Conservation (phyloP, 2,888 invertebrate genomes). For the Euzetes globulus region DNA sequence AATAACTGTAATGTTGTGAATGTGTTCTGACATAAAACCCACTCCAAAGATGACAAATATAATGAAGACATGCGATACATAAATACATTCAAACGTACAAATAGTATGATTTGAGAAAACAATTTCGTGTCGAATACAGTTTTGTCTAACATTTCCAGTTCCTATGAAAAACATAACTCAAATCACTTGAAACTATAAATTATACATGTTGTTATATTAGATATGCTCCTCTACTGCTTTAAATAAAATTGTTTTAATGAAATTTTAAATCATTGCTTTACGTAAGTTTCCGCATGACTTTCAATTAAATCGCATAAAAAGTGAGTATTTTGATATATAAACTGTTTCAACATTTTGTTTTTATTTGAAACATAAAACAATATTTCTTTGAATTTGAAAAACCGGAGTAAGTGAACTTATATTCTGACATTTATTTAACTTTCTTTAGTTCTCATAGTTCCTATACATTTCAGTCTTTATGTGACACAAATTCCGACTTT, state of each 20-base stretch:
- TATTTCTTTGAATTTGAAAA: background rate
- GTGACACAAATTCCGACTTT: background rate
- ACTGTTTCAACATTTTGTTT: background rate
- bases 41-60: conserved; percentile 22
- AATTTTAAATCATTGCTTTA: background rate
- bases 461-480: background rate
- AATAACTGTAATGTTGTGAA: background rate
- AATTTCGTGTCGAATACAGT: background rate
- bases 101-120: background rate
- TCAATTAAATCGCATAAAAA: background rate
- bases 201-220: background rate
- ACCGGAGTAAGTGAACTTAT: background rate
- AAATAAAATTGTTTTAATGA: background rate
- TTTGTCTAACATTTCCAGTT: background rate
- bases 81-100: background rate
- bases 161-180: background rate
- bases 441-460: background rate
- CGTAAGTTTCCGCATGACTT: background rate
- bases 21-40: conserved; percentile 7
- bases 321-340: background rate
- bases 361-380: background rate
- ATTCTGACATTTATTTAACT: conserved; percentile 21
- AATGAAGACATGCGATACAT: background rate
- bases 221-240: background rate
- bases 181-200: background rate